Evolutionary conservation across 2,113 vertebrate species (phyloP).

Genomic region (Mellivora capensis): DNA sequence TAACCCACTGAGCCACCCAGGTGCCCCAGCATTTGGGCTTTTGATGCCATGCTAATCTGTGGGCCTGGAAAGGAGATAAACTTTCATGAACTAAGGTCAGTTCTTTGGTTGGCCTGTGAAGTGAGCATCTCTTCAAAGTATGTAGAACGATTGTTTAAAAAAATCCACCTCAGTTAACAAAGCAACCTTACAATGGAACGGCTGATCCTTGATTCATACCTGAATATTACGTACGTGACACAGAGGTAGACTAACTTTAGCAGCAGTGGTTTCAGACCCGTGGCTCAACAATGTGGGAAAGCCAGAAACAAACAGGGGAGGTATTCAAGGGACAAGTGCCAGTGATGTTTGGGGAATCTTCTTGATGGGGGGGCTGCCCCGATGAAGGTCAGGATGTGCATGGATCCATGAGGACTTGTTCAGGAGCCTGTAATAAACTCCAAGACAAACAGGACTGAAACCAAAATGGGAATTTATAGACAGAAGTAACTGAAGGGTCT

Average conservation of each 20-base stretch:
- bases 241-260: background rate
- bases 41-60: slow-evolving; percentile 50
- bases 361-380: no score
- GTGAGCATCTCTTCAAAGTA: background rate
- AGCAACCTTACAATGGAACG: background rate
- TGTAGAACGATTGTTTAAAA: background rate
- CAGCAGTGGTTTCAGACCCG: background rate
- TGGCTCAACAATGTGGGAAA: background rate
- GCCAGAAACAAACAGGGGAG: background rate
- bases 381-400: background rate
- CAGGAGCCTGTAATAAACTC: background rate
- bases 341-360: background rate
- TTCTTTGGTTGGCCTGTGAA: background rate
- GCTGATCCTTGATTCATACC: background rate
- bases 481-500: background rate
- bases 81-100: background rate
- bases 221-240: background rate
- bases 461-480: background rate
- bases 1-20: no score
- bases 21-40: slow-evolving; percentile 26
- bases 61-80: slow-evolving; percentile 42
- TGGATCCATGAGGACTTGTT: background rate
- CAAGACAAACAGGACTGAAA: no score
- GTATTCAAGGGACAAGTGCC: no score
- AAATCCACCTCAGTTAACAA: background rate